A percentile compares a stretch with the other conserved stretches of the same genome.
phyloP scores from a whole-genome alignment of 1,140 invertebrate genomes.

The Drosophila lacertosa region DNA sequence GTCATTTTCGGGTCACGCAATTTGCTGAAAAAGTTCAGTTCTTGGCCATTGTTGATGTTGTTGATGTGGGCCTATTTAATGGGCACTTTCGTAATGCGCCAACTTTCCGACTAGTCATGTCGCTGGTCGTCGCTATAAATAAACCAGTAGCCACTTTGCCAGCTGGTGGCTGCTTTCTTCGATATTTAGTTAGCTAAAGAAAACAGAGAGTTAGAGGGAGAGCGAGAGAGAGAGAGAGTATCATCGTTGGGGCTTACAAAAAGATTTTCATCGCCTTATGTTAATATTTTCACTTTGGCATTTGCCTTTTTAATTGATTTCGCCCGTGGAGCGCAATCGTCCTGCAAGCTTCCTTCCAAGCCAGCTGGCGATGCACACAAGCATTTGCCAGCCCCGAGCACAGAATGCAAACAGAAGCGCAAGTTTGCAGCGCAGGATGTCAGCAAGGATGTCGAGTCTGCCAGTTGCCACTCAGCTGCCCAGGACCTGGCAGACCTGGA shows the following conservation, averaged over 20 bases:
- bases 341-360: not conserved
- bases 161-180: slow-evolving; percentile 17
- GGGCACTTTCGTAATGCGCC: slow-evolving; percentile 37
- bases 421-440: slow-evolving; percentile 27
- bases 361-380: not conserved
- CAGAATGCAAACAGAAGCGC: slow-evolving; percentile 58
- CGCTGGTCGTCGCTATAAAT: slow-evolving; percentile 34
- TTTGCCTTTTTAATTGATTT: slow-evolving; percentile 20
- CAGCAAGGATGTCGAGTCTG: slow-evolving; percentile 4
- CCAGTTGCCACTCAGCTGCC: slow-evolving; percentile 23
- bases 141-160: slow-evolving; percentile 20
- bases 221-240: no score
- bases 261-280: not conserved
- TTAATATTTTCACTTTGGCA: slow-evolving; percentile 9
- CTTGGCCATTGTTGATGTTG: slow-evolving; percentile 11
- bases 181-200: slow-evolving; percentile 32
- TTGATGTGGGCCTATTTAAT: slow-evolving; percentile 11
- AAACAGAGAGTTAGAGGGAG: not conserved
- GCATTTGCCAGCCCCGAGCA: slow-evolving; percentile 13
- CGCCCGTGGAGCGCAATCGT: not conserved
- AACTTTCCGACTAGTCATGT: slow-evolving; percentile 64
- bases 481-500: slow-evolving; percentile 18
- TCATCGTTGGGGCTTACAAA: not conserved
- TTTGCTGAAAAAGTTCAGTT: slow-evolving; percentile 56
- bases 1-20: slow-evolving; percentile 49